These are phyloP conservation scores for Mareca penelope DNA, from an alignment of 2,797 vertebrate species.

Conservation along the genomic window DNA sequence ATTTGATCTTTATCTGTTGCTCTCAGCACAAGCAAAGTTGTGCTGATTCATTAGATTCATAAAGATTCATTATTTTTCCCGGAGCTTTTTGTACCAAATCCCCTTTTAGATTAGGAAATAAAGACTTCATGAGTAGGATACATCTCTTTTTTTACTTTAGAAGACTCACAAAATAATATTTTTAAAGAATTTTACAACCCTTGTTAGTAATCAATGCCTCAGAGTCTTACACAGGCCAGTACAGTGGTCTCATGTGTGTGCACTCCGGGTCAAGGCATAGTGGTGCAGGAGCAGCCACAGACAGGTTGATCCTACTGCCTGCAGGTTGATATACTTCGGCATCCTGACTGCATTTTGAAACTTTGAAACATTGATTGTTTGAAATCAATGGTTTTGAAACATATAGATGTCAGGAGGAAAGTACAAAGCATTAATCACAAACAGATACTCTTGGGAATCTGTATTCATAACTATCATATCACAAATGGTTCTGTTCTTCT, in stretches of 20 bases:
- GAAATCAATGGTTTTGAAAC: background rate
- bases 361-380: background rate
- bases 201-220: rapidly evolving
- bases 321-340: background rate
- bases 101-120: background rate
- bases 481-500: background rate
- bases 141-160: background rate
- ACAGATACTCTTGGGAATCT: background rate
- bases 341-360: background rate
- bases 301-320: background rate
- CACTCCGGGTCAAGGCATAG: background rate
- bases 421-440: background rate
- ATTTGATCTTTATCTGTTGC: background rate
- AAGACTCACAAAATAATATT: background rate
- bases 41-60: no score
- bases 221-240: background rate
- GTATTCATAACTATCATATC: background rate
- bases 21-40: background rate
- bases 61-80: background rate
- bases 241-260: rapidly evolving
- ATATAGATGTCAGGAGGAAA: background rate
- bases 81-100: background rate
- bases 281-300: background rate
- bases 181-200: background rate
- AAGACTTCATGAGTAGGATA: background rate